Conservation (phyloP, 2,113 vertebrate genomes). For the Smithornis capensis region DNA sequence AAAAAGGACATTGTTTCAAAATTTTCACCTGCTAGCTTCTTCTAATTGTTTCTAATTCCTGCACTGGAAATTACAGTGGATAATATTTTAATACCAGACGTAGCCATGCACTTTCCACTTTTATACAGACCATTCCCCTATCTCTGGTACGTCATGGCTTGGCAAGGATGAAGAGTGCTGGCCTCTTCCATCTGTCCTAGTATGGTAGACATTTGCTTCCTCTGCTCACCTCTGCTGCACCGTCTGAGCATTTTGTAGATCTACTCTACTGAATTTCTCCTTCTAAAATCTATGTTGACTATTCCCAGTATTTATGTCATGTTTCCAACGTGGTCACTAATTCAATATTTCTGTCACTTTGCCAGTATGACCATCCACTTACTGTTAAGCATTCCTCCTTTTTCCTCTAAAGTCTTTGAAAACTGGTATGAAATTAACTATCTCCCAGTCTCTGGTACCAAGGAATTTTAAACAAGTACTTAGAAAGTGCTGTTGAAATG, state of each 20-base stretch:
- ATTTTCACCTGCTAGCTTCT: background rate
- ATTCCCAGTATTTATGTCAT: background rate
- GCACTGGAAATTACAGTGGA: background rate
- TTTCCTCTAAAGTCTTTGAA: background rate
- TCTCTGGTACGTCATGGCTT: background rate
- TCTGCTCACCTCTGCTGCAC: background rate
- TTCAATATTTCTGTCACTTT: background rate
- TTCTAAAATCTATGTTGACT: background rate
- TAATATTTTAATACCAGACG: background rate
- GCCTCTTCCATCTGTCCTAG: background rate
- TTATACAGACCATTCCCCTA: background rate
- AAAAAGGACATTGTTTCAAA: accelerated
- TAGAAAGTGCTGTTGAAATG: background rate
- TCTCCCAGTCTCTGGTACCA: background rate
- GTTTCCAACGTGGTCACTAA: background rate
- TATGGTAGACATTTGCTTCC: background rate
- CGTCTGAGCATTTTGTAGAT: background rate
- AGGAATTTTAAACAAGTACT: background rate
- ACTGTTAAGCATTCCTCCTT: background rate
- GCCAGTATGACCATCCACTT: background rate
- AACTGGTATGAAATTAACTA: background rate
- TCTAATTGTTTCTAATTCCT: background rate
- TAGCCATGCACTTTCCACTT: background rate
- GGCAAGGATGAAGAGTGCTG: background rate
- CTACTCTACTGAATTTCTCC: background rate